Base-by-base conservation (phyloP, 2,113 vertebrate species). In the Plecturocebus donacophilus region DNA sequence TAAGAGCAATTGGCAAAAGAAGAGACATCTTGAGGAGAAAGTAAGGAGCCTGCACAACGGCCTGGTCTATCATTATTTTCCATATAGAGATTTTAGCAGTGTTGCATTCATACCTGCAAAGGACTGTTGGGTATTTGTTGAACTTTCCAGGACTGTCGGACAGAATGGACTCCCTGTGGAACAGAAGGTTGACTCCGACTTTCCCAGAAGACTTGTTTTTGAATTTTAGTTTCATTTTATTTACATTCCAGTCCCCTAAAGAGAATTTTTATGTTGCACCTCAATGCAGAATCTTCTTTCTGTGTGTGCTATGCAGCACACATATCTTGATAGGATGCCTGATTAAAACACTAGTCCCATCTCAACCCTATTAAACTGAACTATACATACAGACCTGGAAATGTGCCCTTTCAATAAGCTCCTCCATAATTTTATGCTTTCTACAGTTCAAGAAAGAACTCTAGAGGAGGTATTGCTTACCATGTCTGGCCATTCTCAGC, bases 171-270 rank as follows among this genome's bases (percentile, higher is more conserved):
- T 64, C 75, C 64, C 77, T 47, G 10, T 42, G 58, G 30, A 85
- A 70, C 9, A 81, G 73, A 95, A 92, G 45, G 14, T 2, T 94
- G n/a, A 87, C 70, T 90, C 70, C 64, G 66, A 84, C 32, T 93
- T 87, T 95, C 35, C 73, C 52, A 49, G 35, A 38, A 92, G 70
- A 79, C 49, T 95, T 87, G 68, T 32, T 96, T 94, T 87, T 94
- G 8, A 91, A 79, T 64, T 94, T 95, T 89, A 49, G 70, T 91
- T 94, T 92, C 38, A 79, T 79, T 94, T 97, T 20, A 88, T 52
- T 87, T 95, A 73, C 16, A 97, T 47, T 85, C 58, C 6, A 66
- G 10, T 68, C 7, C 86, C 20, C 35, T 71, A 84, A 73, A 71
- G 68, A 91, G 25, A 97, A 80, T 30, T 71, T 83, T 94, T 84